Conservation (phyloP, 2,113 vertebrate species). For the Anthoscopus minutus region DNA sequence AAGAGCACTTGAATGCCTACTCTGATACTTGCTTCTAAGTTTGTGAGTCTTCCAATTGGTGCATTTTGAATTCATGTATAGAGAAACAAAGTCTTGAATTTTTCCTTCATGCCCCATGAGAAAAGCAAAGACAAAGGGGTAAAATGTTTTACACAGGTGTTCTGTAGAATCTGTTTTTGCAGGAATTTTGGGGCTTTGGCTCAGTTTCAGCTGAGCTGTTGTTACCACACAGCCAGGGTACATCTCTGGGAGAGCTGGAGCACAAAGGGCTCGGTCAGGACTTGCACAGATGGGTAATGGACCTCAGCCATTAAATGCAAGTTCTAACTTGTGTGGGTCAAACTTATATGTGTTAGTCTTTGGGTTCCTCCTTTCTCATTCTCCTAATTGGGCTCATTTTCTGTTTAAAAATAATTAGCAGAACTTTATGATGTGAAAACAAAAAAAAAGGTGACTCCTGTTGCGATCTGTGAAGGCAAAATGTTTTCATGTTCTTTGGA, state of each 20-base stretch:
- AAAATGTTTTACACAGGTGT: neutral
- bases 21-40: neutral
- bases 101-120: neutral
- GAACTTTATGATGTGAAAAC: neutral
- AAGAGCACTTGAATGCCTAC: neutral
- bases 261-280: neutral
- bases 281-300: constrained; percentile 5
- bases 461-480: neutral
- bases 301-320: neutral
- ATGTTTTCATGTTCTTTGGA: neutral
- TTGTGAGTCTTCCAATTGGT: neutral
- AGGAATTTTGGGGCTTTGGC: constrained; percentile 71
- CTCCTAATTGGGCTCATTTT: constrained; percentile 11
- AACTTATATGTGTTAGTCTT: neutral
- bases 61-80: neutral
- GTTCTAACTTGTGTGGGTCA: neutral
- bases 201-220: constrained; percentile 50
- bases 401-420: constrained; percentile 2
- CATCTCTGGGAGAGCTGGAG: neutral
- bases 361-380: neutral
- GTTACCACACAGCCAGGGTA: constrained; percentile 17
- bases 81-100: neutral
- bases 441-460: neutral
- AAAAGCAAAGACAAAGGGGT: neutral
- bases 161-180: neutral